Evolutionary conservation across 2,113 vertebrate species (phyloP).

Genomic region (Chloropsis cyanopogon): DNA sequence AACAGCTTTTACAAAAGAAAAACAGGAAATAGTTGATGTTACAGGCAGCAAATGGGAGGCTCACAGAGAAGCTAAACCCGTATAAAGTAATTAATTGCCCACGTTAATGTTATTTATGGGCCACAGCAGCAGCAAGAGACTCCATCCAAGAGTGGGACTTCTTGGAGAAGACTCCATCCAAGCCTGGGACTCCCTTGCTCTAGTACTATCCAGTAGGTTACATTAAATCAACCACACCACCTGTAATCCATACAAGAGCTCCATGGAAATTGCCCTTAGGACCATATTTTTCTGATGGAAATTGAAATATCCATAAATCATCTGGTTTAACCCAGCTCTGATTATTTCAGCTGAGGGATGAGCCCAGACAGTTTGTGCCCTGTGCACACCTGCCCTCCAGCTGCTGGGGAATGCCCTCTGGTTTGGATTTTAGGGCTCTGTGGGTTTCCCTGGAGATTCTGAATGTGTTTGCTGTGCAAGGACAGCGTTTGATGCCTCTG

Average conservation of each 20-base stretch:
- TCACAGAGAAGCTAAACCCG: background rate
- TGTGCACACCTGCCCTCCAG: background rate
- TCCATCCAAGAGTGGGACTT: background rate
- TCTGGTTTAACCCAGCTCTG: background rate
- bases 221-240: background rate
- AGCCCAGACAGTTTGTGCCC: background rate
- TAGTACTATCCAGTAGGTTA: background rate
- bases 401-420: background rate
- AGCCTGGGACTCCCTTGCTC: background rate
- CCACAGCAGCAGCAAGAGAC: background rate
- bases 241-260: background rate
- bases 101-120: background rate
- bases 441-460: background rate
- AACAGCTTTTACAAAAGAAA: background rate
- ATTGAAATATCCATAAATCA: background rate
- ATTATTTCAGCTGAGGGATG: background rate
- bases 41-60: fast-evolving
- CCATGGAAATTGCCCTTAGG: background rate
- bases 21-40: background rate
- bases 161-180: background rate
- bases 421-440: background rate
- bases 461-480: background rate
- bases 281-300: background rate
- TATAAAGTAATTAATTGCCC: background rate
- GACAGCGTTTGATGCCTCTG: background rate